Evolutionary conservation across 2,888 invertebrate genomes (phyloP).

Genomic region (Pecten maximus): DNA sequence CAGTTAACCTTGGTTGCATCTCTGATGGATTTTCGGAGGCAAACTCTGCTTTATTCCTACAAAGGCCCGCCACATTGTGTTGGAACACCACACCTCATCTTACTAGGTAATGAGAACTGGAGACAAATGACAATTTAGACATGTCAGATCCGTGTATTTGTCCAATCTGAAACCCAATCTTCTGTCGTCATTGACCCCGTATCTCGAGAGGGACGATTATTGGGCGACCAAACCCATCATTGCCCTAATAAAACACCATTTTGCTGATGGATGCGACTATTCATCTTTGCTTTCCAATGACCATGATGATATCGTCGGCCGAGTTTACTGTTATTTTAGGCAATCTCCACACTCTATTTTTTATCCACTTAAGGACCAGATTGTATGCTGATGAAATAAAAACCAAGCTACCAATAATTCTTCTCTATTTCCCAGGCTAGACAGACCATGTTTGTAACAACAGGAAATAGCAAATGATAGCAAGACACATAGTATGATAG

Average conservation of each 20-base stretch:
- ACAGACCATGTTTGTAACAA: not conserved
- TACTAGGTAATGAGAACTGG: conserved; percentile 18
- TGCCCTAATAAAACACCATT: conserved; percentile 1
- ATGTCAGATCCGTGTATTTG: not conserved
- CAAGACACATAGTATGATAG: not conserved
- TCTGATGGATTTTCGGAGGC: not conserved
- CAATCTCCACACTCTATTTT: conserved; percentile 23
- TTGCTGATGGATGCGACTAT: not conserved
- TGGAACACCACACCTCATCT: not conserved
- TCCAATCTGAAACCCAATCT: conserved; percentile 23
- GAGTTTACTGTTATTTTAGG: conserved; percentile 28
- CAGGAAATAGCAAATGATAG: conserved; percentile 29
- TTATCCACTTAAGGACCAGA: conserved; percentile 20
- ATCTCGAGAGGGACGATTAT: conserved; percentile 24
- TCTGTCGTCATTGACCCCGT: not conserved
- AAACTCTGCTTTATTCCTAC: not conserved
- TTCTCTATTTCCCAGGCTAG: not conserved
- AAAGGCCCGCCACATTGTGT: not conserved
- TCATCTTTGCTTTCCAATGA: conserved; percentile 28
- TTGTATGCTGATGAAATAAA: conserved; percentile 3
- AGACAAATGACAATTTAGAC: conserved; percentile 24
- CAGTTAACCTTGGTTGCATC: not conserved
- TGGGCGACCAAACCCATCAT: not conserved
- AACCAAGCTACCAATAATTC: conserved; percentile 6
- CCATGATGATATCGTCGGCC: conserved; percentile 2